phyloP scores from a whole-genome alignment of 1,140 invertebrate species.

The Heliconius hewitsoni region DNA sequence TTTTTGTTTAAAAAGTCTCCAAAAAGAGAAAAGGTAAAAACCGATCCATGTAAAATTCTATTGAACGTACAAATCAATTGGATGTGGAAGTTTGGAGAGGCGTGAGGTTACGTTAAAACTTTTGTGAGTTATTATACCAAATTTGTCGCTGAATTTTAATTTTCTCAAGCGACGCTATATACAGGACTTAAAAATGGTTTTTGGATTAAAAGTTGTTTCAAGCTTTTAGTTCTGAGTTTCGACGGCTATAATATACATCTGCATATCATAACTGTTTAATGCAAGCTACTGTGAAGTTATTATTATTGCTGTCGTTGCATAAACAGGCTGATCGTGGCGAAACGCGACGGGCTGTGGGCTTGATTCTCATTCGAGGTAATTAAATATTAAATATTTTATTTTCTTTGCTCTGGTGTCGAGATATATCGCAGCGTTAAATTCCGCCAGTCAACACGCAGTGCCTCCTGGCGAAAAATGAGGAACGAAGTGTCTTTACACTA shows the following conservation, averaged over 20 bases:
- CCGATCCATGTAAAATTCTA: conserved; percentile 18
- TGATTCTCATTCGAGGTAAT: too few species aligned
- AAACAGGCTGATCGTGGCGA: too few species aligned
- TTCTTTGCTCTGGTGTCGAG: too few species aligned
- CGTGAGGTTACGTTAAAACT: conserved; percentile 23
- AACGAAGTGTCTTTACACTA: too few species aligned
- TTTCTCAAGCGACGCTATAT: conserved; percentile 8
- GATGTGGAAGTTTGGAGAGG: conserved; percentile 17
- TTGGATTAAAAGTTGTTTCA: not conserved
- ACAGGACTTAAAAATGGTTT: conserved; percentile 17
- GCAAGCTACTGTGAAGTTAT: too few species aligned
- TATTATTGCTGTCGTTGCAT: too few species aligned
- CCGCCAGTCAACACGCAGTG: too few species aligned
- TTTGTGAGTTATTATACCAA: conserved; percentile 22
- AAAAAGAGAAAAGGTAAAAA: conserved; percentile 6
- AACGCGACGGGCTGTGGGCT: too few species aligned
- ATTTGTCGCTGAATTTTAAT: conserved; percentile 25
- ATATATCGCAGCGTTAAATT: too few species aligned
- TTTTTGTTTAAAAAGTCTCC: not conserved
- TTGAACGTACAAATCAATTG: conserved; percentile 27
- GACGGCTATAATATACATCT: not conserved
- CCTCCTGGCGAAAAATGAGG: too few species aligned
- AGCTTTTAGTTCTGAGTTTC: not conserved
- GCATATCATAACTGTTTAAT: not conserved
- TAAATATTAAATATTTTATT: too few species aligned